Evolutionary conservation across 2,797 vertebrate genomes (phyloP), one percentile per base, ranked within the genome.

Genomic region (Pseudomugil gertrudae): DNA sequence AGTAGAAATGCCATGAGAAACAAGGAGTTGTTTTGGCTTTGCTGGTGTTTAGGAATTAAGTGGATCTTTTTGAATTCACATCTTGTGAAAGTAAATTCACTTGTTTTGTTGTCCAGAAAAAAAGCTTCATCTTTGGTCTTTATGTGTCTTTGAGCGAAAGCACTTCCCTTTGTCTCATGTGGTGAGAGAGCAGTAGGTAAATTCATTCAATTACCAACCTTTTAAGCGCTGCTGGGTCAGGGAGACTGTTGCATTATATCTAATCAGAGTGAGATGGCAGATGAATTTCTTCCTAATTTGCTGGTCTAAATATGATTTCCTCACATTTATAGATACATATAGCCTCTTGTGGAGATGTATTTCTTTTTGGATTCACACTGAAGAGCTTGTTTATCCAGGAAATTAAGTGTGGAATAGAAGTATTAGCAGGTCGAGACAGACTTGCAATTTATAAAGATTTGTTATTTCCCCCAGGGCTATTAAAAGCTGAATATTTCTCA

Each of bases 281-380:
- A 76, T 72, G 55, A 64, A 76, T 82, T 75, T 85, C 52, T 64
- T 72, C 43, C 70, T 72, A 83, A 82, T 87, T 85, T 83, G 66
- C 72, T 65, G 72, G 66, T 72, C 43, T 76, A 70, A 85, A 87
- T 83, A 56, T 60, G 57, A 80, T 89, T 87, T 82, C 64, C 76
- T 76, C 76, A 73, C 79, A 50, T 69, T 65, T 54, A 68, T 29
- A 54, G 72, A 79, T 69, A 33, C 72, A 69, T 64, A 63, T 69
- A 43, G 43, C 52, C 40, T 23, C 60, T 62, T 47, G 47, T 60
- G 67, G 54, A 74, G 60, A 73, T 66, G 30, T 24, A 60, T 78
- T 81, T 80, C 74, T 63, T 64, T 80, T 76, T 67, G 9, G 30
- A 55, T 76, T 66, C 43, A 55, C 35, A 35, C 29, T 63, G 47